These are phyloP conservation scores for Scaptomyza cyrtandrae DNA, from an alignment of 2,888 invertebrate species.

Conservation along the genomic window DNA sequence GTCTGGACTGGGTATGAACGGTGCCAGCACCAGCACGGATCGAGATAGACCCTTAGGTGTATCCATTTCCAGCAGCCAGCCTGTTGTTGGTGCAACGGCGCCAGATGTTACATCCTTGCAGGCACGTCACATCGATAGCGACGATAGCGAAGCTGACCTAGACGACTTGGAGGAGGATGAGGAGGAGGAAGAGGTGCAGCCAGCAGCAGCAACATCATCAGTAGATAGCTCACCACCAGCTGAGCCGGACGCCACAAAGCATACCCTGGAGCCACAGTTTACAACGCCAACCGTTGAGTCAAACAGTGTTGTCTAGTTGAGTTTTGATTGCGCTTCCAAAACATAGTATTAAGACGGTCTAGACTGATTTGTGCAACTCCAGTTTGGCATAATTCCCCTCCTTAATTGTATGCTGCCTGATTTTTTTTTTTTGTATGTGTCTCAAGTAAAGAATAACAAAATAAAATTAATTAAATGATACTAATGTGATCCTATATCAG, in stretches of 20 bases:
- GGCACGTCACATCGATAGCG: slow-evolving; percentile 51
- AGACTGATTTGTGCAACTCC: slow-evolving; percentile 50
- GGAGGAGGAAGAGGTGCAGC: slow-evolving; percentile 11
- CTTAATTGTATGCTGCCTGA: neutral
- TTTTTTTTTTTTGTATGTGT: slow-evolving; percentile 29
- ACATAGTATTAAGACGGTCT: slow-evolving; percentile 36
- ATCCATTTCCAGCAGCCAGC: slow-evolving; percentile 25
- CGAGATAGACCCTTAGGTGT: slow-evolving; percentile 37
- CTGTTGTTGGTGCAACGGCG: slow-evolving; percentile 10
- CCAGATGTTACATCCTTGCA: slow-evolving; percentile 39
- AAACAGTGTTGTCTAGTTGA: slow-evolving; percentile 46
- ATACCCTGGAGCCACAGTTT: slow-evolving; percentile 34
- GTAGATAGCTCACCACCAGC: neutral
- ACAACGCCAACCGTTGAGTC: slow-evolving; percentile 55
- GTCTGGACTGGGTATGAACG: slow-evolving; percentile 10
- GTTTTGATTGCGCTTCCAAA: neutral
- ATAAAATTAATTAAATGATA: slow-evolving; percentile 7
- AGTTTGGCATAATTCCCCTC: slow-evolving; percentile 26
- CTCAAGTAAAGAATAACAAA: slow-evolving; percentile 12
- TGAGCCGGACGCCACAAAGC: slow-evolving; percentile 22
- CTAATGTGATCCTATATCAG: neutral
- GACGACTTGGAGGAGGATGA: slow-evolving; percentile 29
- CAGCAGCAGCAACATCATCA: slow-evolving; percentile 5
- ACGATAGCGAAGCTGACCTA: slow-evolving; percentile 29
- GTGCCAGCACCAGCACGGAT: slow-evolving; percentile 26